phyloP scores from a whole-genome alignment of 2,797 vertebrate species.

The Notamacropus eugenii region DNA sequence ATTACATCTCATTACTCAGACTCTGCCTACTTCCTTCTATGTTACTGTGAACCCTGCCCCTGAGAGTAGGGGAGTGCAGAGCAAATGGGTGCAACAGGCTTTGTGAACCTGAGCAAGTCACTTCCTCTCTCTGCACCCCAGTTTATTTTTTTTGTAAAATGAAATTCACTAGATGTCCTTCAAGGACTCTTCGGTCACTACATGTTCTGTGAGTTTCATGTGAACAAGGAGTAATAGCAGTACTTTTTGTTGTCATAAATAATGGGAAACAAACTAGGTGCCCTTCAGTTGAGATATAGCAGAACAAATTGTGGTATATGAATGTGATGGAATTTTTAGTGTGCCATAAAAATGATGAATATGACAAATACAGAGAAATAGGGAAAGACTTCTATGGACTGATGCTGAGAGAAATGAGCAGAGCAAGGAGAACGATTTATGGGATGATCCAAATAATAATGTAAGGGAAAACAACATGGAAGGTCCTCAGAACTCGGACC shows the following conservation, averaged over 20 bases:
- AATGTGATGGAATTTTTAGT: not conserved
- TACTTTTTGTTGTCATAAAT: not conserved
- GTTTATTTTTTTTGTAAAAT: not conserved
- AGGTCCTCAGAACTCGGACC: not conserved
- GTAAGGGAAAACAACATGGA: not conserved
- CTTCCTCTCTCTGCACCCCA: not conserved
- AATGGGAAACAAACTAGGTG: not conserved
- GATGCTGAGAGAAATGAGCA: not conserved
- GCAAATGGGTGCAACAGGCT: not conserved
- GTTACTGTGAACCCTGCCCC: not conserved
- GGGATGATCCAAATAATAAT: not conserved
- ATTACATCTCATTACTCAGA: not conserved
- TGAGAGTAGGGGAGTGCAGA: not conserved
- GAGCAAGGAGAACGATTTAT: not conserved
- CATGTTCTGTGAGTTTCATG: not conserved
- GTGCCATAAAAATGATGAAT: not conserved
- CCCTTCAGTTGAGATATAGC: not conserved
- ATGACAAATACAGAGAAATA: not conserved
- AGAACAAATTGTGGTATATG: not conserved
- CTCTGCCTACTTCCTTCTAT: not conserved
- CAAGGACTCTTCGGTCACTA: not conserved
- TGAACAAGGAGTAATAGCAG: not conserved
- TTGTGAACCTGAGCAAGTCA: not conserved
- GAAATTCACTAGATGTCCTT: not conserved
- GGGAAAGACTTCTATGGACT: not conserved